Base-by-base conservation (phyloP, 2,797 vertebrate species). In the Neosilurus hyrtlii region DNA sequence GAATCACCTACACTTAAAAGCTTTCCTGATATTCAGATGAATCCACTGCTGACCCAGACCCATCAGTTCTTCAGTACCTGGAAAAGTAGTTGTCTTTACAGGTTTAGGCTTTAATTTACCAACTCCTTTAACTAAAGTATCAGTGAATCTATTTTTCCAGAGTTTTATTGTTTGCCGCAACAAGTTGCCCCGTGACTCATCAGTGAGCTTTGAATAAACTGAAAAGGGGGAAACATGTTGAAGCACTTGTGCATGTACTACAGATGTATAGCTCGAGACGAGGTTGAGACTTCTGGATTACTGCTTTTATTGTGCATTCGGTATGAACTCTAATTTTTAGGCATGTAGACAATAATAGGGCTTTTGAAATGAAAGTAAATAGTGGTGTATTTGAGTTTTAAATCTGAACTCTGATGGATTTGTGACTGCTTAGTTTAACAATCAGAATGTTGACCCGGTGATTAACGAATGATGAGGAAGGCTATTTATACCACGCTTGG, bases 401-500 rank as follows among this genome's bases (percentile, higher is more conserved):
- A 18, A 16, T 66, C 22, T 49, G 26, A 63, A 51, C 59, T 3
- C 37, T 20, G 24, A 52, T 8, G 10, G 49, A 67, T 79, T 67
- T 67, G 4, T 8, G 26, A 30, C 43, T 20, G 43, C 18, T 30
- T 16, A 20, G 54, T 80, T 30, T 3, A 54, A 66, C 77, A 54
- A 56, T 79, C n/a, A 61, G 30, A 16, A 56, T 37, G 63, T 79
- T 80, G 16, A 56, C 11, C 26, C 37, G 63, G 51, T 54, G 78
- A 68, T 80, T 68, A 80, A 49, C 3, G 15, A 68, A 18, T n/a
- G 79, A 72, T 49, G 24, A 59, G 67, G 35, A 70, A 49, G 6
- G 16, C 67, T 61, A 72, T 81, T 81, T 72, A 20, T 70, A 51
- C 9, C 15, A 5, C 1, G 22, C 18, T 56, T 57, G 68, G 51